Percentiles rank a stretch among this genome's conserved stretches.
phyloP scores from a whole-genome alignment of 2,888 invertebrate species.

The Lasioglossum villosulum region DNA sequence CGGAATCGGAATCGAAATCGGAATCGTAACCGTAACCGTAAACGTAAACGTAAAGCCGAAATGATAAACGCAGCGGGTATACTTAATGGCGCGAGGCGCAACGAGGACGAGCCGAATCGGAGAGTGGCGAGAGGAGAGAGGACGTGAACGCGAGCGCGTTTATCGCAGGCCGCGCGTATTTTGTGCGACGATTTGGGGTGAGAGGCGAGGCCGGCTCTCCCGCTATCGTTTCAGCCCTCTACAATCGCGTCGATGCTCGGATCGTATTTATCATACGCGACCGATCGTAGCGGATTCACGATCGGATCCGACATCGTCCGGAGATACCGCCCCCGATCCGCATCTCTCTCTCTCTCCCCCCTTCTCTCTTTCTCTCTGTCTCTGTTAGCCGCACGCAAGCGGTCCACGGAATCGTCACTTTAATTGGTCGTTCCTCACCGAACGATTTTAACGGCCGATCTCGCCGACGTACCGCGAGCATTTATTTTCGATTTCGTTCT shows the following conservation, averaged over 20 bases:
- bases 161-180: slow-evolving; percentile 61
- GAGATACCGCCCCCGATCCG: slow-evolving; percentile 53
- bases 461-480: slow-evolving; percentile 36
- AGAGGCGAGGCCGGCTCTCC: slow-evolving; percentile 38
- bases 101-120: slow-evolving; percentile 19
- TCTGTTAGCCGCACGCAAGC: slow-evolving; percentile 40
- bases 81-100: slow-evolving; percentile 75
- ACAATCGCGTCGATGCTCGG: slow-evolving; percentile 71
- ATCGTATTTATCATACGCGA: slow-evolving; percentile 75
- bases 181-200: slow-evolving; percentile 64
- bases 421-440: slow-evolving; percentile 72
- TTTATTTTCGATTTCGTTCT: slow-evolving; percentile 62
- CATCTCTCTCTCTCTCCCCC: background rate
- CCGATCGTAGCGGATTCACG: slow-evolving; percentile 56
- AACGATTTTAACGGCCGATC: slow-evolving; percentile 70
- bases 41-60: slow-evolving; percentile 80
- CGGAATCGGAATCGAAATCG: slow-evolving; percentile 6
- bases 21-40: slow-evolving; percentile 71
- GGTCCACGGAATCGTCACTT: slow-evolving; percentile 66
- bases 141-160: slow-evolving; percentile 26
- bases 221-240: slow-evolving; percentile 67
- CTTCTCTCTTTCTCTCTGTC: background rate
- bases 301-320: slow-evolving; percentile 55
- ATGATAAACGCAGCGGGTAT: slow-evolving; percentile 80
- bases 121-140: background rate